Evolutionary conservation across 2,888 invertebrate species (phyloP).

Genomic region (Tridacna crocea): DNA sequence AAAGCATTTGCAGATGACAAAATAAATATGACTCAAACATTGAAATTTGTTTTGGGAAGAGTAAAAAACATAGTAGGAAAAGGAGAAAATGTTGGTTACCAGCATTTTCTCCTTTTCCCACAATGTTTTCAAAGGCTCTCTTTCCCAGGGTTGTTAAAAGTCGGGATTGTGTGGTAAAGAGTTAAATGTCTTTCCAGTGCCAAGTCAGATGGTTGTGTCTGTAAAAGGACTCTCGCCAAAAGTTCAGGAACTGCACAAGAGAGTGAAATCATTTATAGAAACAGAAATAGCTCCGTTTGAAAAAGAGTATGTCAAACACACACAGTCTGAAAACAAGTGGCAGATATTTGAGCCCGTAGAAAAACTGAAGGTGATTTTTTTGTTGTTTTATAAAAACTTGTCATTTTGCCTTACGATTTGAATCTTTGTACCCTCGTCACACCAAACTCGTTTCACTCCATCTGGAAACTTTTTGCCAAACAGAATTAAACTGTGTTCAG

Average conservation of each 20-base stretch:
- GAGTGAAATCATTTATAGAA: slow-evolving; percentile 83
- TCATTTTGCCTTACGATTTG: not conserved
- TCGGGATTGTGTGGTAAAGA: not conserved
- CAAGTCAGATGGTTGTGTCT: slow-evolving; percentile 61
- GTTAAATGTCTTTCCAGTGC: slow-evolving; percentile 37
- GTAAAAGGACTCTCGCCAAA: slow-evolving; percentile 81
- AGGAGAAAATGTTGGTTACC: not conserved
- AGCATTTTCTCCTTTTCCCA: not conserved
- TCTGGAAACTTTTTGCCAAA: too few relatives aligned
- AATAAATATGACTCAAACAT: too few relatives aligned
- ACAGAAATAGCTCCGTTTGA: slow-evolving; percentile 84
- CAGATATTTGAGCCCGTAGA: slow-evolving; percentile 82
- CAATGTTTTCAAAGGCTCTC: not conserved
- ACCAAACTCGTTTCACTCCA: not conserved
- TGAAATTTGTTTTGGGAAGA: not conserved
- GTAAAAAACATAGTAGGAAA: not conserved
- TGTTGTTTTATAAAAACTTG: not conserved
- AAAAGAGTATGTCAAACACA: slow-evolving; percentile 74
- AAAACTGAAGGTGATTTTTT: slow-evolving; percentile 80
- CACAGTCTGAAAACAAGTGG: slow-evolving; percentile 76
- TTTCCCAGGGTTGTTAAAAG: not conserved
- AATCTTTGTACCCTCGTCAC: not conserved
- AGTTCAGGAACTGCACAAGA: slow-evolving; percentile 80
- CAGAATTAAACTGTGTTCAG: too few relatives aligned
- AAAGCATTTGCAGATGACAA: too few relatives aligned